Evolutionary conservation across 2,113 vertebrate genomes (phyloP).

Genomic region (Eonycteris spelaea): DNA sequence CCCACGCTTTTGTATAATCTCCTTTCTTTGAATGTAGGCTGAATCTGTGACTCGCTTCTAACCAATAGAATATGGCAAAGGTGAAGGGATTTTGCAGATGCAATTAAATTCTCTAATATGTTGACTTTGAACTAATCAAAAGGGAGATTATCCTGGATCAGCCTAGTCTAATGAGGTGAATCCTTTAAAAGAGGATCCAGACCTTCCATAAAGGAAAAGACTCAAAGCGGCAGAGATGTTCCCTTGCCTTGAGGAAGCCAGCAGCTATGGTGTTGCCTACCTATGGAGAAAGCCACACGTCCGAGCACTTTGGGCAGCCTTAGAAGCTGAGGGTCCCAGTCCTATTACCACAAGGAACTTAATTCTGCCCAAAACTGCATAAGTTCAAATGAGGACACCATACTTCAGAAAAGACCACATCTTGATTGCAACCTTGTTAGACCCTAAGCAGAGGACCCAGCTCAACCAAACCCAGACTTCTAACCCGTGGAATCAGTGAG

Average conservation of each 20-base stretch:
- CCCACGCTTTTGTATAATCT: not conserved
- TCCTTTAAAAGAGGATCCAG: not conserved
- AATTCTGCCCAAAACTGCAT: accelerated
- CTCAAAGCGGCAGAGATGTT: not conserved
- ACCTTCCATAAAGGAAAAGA: not conserved
- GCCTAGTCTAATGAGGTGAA: not conserved
- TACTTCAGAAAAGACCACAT: not conserved
- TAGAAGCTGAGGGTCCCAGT: not conserved
- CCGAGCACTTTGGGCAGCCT: accelerated
- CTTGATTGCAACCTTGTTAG: not conserved
- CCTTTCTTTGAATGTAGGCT: not conserved
- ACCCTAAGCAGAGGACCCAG: not conserved
- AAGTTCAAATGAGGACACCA: not conserved
- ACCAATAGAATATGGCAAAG: not conserved
- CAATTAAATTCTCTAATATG: not conserved
- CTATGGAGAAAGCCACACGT: accelerated
- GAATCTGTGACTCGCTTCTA: not conserved
- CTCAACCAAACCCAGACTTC: not conserved
- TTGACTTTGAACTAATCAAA: not conserved
- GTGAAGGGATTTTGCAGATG: not conserved
- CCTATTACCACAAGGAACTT: not conserved
- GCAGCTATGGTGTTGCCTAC: not conserved
- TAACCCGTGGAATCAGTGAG: not conserved
- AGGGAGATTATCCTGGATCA: not conserved
- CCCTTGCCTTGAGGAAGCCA: not conserved